phyloP scores from a whole-genome alignment of 2,888 invertebrate species.

The Chymomyza fuscimana region DNA sequence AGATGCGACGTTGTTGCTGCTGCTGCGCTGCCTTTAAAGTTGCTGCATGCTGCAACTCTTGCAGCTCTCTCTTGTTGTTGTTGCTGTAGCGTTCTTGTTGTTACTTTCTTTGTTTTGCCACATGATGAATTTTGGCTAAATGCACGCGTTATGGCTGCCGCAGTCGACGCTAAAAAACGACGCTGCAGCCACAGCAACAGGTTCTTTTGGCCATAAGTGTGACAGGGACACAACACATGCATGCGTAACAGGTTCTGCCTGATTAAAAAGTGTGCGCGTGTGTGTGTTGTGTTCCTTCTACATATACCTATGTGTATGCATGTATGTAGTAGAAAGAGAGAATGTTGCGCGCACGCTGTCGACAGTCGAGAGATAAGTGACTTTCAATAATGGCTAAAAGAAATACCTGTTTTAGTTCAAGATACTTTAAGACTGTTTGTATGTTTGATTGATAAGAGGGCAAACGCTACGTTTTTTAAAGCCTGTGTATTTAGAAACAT shows the following conservation, averaged over 20 bases:
- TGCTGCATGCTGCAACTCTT: constrained; percentile 32
- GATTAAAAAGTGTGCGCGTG: constrained; percentile 52
- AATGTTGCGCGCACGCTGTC: background rate
- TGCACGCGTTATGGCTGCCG: constrained; percentile 46
- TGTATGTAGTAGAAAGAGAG: constrained; percentile 11
- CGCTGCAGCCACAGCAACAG: constrained; percentile 26
- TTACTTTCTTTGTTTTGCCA: constrained; percentile 61
- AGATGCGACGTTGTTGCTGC: background rate
- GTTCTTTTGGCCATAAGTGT: constrained; percentile 18
- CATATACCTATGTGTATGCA: background rate
- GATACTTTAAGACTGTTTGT: constrained; percentile 15
- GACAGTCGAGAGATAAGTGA: constrained; percentile 61
- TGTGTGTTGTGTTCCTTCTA: constrained; percentile 21
- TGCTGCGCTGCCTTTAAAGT: constrained; percentile 37
- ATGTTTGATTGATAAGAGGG: constrained; percentile 49
- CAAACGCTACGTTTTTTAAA: constrained; percentile 41
- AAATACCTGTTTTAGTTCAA: constrained; percentile 56
- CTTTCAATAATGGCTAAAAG: constrained; percentile 54
- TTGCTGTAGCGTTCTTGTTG: constrained; percentile 39
- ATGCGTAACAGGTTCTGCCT: constrained; percentile 70
- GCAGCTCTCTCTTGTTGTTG: constrained; percentile 31
- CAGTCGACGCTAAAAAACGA: constrained; percentile 23
- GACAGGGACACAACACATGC: constrained; percentile 48
- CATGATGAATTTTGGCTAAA: constrained; percentile 59
- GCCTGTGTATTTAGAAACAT: background rate